Evolutionary conservation across 1,140 invertebrate species (phyloP).

Genomic region (Magallana ariakensis): DNA sequence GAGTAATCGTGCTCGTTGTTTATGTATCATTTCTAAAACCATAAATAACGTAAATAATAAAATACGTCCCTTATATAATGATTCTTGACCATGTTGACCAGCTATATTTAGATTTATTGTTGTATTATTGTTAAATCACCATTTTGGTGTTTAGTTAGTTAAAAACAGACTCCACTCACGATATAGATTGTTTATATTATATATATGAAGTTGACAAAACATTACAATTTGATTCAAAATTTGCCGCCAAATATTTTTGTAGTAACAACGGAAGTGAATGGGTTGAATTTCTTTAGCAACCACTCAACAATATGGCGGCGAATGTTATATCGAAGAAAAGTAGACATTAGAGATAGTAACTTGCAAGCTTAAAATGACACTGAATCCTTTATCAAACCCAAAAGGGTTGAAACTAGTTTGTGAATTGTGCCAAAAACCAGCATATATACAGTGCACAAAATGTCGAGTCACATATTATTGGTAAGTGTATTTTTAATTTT

Average conservation of each 20-base stretch:
- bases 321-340: constrained; percentile 18
- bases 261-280: constrained; percentile 34
- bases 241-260: background rate
- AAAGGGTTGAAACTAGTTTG: constrained; percentile 77
- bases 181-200: too few relatives aligned
- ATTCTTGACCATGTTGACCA: too few relatives aligned
- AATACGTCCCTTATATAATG: too few relatives aligned
- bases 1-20: too few relatives aligned
- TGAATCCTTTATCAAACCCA: constrained; percentile 78
- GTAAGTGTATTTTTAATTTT: constrained; percentile 61
- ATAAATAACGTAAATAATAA: too few relatives aligned
- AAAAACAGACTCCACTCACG: too few relatives aligned
- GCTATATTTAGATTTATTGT: too few relatives aligned
- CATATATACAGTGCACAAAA: constrained; percentile 77
- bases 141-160: too few relatives aligned
- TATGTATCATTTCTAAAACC: too few relatives aligned
- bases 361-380: constrained; percentile 66
- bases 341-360: background rate
- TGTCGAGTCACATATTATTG: constrained; percentile 80
- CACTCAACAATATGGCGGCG: constrained; percentile 55
- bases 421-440: constrained; percentile 79
- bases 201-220: too few relatives aligned
- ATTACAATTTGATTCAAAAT: background rate
- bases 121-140: too few relatives aligned
- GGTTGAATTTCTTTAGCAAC: constrained; percentile 64